A percentile compares a stretch with the other conserved stretches of the same genome.
Conservation (phyloP, 2,888 invertebrate species). For the Athrips mouffetella region DNA sequence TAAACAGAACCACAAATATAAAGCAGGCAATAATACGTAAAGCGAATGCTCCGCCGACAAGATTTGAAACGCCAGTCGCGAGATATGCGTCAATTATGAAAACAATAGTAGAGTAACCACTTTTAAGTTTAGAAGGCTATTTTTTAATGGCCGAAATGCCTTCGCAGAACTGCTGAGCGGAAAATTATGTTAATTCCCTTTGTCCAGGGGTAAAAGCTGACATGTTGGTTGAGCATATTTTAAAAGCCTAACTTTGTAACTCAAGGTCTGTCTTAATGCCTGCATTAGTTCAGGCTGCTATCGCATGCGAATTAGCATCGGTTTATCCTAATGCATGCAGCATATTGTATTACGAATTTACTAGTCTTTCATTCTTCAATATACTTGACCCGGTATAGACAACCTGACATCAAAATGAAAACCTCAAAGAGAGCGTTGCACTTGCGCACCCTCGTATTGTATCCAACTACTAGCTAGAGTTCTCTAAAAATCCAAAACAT, state of each 20-base stretch:
- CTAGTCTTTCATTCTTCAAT: too few relatives aligned
- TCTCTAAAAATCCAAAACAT: too few relatives aligned
- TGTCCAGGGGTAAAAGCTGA: constrained; percentile 30
- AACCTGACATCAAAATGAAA: too few relatives aligned
- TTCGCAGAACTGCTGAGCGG: constrained; percentile 49
- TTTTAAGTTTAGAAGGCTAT: constrained; percentile 37
- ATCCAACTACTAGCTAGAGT: too few relatives aligned
- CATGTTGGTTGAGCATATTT: constrained; percentile 24
- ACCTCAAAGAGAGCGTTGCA: too few relatives aligned
- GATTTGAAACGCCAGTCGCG: constrained; percentile 28
- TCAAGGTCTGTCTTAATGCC: background rate
- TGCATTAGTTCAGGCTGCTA: constrained; percentile 6
- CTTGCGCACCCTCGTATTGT: too few relatives aligned
- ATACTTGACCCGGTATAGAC: too few relatives aligned
- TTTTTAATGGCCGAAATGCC: constrained; percentile 45
- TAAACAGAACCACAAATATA: background rate
- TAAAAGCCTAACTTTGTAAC: constrained; percentile 11
- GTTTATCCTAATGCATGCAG: background rate
- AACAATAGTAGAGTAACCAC: constrained; percentile 29
- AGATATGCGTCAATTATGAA: constrained; percentile 29
- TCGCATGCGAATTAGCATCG: background rate
- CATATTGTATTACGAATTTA: too few relatives aligned
- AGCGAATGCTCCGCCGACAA: constrained; percentile 5
- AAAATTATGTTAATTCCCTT: constrained; percentile 58
- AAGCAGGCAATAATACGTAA: background rate